phyloP scores from a whole-genome alignment of 2,888 invertebrate species.

The Rosalia funebris region DNA sequence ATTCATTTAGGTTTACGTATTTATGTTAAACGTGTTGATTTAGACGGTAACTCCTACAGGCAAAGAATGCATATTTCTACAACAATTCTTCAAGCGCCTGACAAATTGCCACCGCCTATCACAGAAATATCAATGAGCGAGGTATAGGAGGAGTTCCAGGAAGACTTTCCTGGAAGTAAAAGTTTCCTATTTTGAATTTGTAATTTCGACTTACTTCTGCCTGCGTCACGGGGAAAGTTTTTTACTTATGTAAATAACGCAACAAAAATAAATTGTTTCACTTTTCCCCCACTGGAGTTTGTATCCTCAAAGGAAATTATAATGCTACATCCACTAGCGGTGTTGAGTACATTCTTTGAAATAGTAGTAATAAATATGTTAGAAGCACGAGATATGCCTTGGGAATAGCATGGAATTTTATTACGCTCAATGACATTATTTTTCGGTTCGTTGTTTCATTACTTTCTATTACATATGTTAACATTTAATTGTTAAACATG shows the following conservation, averaged over 20 bases:
- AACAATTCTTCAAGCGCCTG: neutral
- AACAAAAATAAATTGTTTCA: constrained; percentile 17
- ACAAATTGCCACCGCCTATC: neutral
- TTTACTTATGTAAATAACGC: constrained; percentile 15
- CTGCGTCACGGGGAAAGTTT: constrained; percentile 7
- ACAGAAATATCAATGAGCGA: neutral
- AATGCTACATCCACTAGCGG: constrained; percentile 2
- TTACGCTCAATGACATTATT: too few relatives aligned
- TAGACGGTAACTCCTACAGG: too few relatives aligned
- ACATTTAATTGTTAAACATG: too few relatives aligned
- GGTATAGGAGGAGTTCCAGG: neutral
- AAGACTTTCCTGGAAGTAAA: neutral
- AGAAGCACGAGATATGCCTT: too few relatives aligned
- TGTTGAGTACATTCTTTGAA: constrained; percentile 2
- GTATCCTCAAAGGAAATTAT: constrained; percentile 21
- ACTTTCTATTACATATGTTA: too few relatives aligned
- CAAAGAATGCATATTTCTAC: too few relatives aligned
- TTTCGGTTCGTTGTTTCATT: too few relatives aligned
- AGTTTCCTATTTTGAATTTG: neutral
- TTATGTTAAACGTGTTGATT: too few relatives aligned
- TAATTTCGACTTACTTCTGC: neutral
- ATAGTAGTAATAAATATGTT: too few relatives aligned
- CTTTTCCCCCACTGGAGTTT: neutral
- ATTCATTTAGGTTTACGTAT: too few relatives aligned
- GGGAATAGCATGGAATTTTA: too few relatives aligned